Base-by-base conservation (phyloP, 2,113 vertebrate genomes). In the Raja brachyura region DNA sequence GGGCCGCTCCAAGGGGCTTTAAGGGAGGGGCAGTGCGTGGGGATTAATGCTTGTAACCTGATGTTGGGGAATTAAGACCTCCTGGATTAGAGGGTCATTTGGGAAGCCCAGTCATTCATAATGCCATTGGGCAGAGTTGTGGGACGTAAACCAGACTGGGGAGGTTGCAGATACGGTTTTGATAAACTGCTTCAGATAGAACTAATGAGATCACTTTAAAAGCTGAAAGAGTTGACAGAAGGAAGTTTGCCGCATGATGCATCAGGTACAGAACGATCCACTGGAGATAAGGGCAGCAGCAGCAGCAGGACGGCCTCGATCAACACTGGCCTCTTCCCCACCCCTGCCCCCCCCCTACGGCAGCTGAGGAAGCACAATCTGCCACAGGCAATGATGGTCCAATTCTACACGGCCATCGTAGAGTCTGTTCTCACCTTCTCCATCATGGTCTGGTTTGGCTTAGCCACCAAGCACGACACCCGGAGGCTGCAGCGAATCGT, bases 181-280 rank as follows among this genome's bases (percentile, higher is more conserved):
- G 83, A 63, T 88, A 63, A 18, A 25, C n/a, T 31, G 54, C 28
- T 56, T 63, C 56, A 88, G 4, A 88, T 88, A 18, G 59, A 63
- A 88, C 83, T 63, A 66, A 61, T 88, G 13, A n/a, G 95, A 95
- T 95, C 95, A 94, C 95, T 95, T 95, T 95, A 95, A 95, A 96
- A 95, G 94, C 94, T 96, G 95, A 96, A 96, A 96, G 95, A 95
- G 93, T 93, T 94, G 93, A 94, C 94, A 93, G 94, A 94, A 93
- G 93, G 95, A 94, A 94, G 93, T 0, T 59, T 90, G 93, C 93
- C 94, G 95, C 94, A 94, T 95, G 94, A 94, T 1, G 13, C 59
- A 18, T n/a, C 5, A 14, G 94, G 93, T 93, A 94, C 93, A 31
- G 94, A 93, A 94, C 93, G 95, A 93, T 54, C 9, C 39, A 83